A percentile compares a stretch with the other conserved stretches of the same genome.
Evolutionary conservation across 2,888 invertebrate genomes (phyloP).

Genomic region (Augiades crinisus): DNA sequence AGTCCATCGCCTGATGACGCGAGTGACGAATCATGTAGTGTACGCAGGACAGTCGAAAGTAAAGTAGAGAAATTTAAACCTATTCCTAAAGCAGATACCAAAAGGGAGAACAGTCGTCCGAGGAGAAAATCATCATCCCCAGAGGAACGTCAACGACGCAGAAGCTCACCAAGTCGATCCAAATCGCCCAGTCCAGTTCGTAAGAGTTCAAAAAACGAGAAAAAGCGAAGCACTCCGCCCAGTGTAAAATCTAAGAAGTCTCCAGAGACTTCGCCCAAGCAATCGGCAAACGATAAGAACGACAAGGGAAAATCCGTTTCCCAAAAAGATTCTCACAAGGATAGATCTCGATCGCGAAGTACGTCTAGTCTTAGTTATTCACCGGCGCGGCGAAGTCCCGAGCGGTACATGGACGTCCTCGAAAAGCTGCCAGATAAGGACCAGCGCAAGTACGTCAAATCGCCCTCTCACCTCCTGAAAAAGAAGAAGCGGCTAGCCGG

Average conservation of each 20-base stretch:
- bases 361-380: constrained; percentile 85
- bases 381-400: constrained; percentile 85
- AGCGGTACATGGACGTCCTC: constrained; percentile 84
- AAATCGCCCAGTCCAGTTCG: constrained; percentile 48
- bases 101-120: constrained; percentile 43
- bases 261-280: constrained; percentile 44
- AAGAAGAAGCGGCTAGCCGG: constrained; percentile 50
- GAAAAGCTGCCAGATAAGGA: constrained; percentile 80
- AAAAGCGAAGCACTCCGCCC: constrained; percentile 45
- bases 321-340: constrained; percentile 38
- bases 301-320: constrained; percentile 35
- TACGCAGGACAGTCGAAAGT: constrained; percentile 34
- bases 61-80: constrained; percentile 50
- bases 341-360: constrained; percentile 57
- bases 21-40: constrained; percentile 43
- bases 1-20: constrained; percentile 44
- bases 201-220: constrained; percentile 49
- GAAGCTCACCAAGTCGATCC: constrained; percentile 44
- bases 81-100: constrained; percentile 42
- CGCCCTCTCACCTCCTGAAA: constrained; percentile 61
- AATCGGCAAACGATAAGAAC: constrained; percentile 34
- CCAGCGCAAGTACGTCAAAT: constrained; percentile 72
- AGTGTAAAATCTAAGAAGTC: constrained; percentile 47
- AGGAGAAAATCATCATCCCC: constrained; percentile 48
- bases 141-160: constrained; percentile 37